Conservation (phyloP, 2,888 invertebrate species). For the Ophion obscuratus region DNA sequence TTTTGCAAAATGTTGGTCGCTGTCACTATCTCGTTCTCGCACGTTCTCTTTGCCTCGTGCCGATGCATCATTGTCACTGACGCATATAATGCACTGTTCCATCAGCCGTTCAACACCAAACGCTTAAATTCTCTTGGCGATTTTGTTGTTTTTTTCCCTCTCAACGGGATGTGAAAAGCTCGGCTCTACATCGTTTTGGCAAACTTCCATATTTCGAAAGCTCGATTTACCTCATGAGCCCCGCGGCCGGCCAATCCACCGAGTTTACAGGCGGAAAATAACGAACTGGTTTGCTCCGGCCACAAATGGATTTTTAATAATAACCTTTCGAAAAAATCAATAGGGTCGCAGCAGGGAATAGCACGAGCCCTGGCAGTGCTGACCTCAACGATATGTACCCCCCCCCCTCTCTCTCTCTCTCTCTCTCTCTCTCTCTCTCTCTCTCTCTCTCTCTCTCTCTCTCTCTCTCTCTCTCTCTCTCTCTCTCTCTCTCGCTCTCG, state of each 20-base stretch:
- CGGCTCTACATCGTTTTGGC: constrained; percentile 53
- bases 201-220: constrained; percentile 61
- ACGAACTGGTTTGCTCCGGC: constrained; percentile 57
- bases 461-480: constrained; percentile 40
- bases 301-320: constrained; percentile 73
- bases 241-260: constrained; percentile 54
- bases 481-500: constrained; percentile 25
- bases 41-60: constrained; percentile 36
- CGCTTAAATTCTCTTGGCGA: constrained; percentile 48
- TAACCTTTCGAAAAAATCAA: constrained; percentile 69
- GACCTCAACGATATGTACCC: constrained; percentile 16
- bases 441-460: constrained; percentile 43
- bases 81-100: constrained; percentile 48
- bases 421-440: constrained; percentile 40
- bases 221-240: constrained; percentile 55
- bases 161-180: background rate
- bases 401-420: constrained; percentile 26
- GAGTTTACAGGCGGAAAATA: constrained; percentile 56
- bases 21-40: too few relatives aligned
- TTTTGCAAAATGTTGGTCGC: constrained; percentile 49
- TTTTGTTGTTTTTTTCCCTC: constrained; percentile 46
- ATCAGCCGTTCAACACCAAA: constrained; percentile 28
- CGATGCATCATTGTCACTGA: constrained; percentile 40
- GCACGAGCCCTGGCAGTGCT: constrained; percentile 6
- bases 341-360: constrained; percentile 43